These are phyloP conservation scores for Axea sp. DNA, from an alignment of 2,888 invertebrate genomes.

Conservation along the genomic window DNA sequence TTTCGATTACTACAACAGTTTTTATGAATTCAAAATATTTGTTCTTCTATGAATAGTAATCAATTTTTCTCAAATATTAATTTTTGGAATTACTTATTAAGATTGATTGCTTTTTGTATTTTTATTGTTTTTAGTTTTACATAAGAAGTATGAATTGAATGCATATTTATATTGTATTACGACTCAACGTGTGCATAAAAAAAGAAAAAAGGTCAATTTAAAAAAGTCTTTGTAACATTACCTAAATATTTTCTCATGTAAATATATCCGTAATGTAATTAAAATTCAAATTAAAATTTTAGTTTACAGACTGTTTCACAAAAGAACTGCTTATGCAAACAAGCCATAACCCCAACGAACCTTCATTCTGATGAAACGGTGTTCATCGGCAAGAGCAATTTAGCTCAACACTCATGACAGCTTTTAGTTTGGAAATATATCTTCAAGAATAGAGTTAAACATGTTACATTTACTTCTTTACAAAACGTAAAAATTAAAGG, in stretches of 20 bases:
- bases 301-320: slow-evolving; percentile 18
- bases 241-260: slow-evolving; percentile 21
- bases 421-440: not conserved
- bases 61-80: no score
- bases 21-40: no score
- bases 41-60: no score
- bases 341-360: slow-evolving; percentile 19
- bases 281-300: slow-evolving; percentile 33
- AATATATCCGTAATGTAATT: slow-evolving; percentile 26
- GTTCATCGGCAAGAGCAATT: slow-evolving; percentile 31
- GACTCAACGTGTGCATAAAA: not conserved
- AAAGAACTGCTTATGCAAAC: slow-evolving; percentile 40
- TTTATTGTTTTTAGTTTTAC: no score
- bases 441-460: no score
- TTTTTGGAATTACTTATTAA: no score
- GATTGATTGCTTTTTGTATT: no score
- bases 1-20: no score
- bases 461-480: no score
- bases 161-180: slow-evolving; percentile 3
- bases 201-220: slow-evolving; percentile 5
- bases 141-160: no score
- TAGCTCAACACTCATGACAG: slow-evolving; percentile 14
- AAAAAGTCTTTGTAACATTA: slow-evolving; percentile 14
- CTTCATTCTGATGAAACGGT: slow-evolving; percentile 19
- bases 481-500: no score